Base-by-base conservation (phyloP, 35 echinoderm and acorn worm genomes). In the Heliocidaris erythrogramma region DNA sequence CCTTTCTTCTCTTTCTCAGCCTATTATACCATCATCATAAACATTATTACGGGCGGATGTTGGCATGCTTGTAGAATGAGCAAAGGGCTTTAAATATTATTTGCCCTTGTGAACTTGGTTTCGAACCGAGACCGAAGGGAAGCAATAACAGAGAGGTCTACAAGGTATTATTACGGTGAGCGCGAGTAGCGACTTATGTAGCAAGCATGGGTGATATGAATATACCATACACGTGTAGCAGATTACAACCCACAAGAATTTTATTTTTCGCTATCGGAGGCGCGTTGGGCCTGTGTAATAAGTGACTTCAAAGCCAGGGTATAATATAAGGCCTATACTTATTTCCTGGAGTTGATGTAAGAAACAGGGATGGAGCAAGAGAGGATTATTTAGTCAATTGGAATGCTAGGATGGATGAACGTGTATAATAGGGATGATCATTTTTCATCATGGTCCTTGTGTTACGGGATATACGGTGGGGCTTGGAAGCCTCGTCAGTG, bases 361-460 rank as follows among this genome's bases (percentile, higher is more conserved):
- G 65, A 78, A 78, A 78, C 65, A 78, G 52, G 52, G 52, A 11
- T 56, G 14, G 9, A 56, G 52, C 52, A 56, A 24, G 65, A 78
- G 65, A n/a, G 65, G 65, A 18, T 78, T 78, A 78, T 78, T n/a
- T 78, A 18, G 21, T 78, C 65, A 78, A 78, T 78, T 78, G 65
- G 65, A 78, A 78, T 78, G 65, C 65, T 78, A 78, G 65, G 65
- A 78, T 78, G 65, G 65, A 78, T 27, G 18, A n/a, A n/a, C 21
- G 65, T 78, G 65, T 78, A n/a, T n/a, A 78, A 78, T 78, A 78
- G 65, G 65, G 65, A 78, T 78, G 65, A 78, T 78, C 21, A 78
- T 17, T 78, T 78, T 78, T 78, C 65, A 78, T 78, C 65, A 78
- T 78, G 65, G 65, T 78, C 65, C 65, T 21, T 78, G 65, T 78